These are phyloP conservation scores for Phaethon lepturus DNA, from an alignment of 2,113 vertebrate genomes.

Conservation along the genomic window DNA sequence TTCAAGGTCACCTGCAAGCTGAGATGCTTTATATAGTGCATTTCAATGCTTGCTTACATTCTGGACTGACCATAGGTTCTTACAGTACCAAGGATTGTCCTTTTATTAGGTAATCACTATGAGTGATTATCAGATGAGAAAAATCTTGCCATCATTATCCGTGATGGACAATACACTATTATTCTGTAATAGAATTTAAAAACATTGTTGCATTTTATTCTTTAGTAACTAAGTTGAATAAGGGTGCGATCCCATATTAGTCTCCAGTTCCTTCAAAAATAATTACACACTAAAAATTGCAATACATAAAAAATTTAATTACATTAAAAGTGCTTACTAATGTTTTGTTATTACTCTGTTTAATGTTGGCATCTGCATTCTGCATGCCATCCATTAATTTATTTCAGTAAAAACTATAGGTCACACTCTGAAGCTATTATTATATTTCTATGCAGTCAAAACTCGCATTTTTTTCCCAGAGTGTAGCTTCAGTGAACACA, in stretches of 20 bases:
- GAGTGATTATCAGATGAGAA: conserved; percentile 42
- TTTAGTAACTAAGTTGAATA: conserved; percentile 6
- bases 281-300: conserved; percentile 52
- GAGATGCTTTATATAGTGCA: conserved; percentile 41
- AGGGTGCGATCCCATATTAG: conserved; percentile 49
- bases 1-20: conserved; percentile 63
- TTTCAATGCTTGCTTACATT: conserved; percentile 52
- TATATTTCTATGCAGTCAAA: conserved; percentile 18
- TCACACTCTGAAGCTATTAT: conserved; percentile 48
- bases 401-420: conserved; percentile 52
- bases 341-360: conserved; percentile 61
- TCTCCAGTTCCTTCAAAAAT: conserved; percentile 56
- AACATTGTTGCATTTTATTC: conserved; percentile 59
- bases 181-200: conserved; percentile 52
- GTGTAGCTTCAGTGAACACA: background rate
- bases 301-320: conserved; percentile 77
- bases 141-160: conserved; percentile 19
- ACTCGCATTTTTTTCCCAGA: background rate
- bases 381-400: conserved; percentile 58
- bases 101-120: conserved; percentile 57
- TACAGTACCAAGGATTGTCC: conserved; percentile 54
- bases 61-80: conserved; percentile 56
- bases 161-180: conserved; percentile 46
- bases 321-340: conserved; percentile 59
- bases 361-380: conserved; percentile 57